Evolutionary conservation across 2,113 vertebrate genomes (phyloP).

Genomic region (Pao palembangensis): DNA sequence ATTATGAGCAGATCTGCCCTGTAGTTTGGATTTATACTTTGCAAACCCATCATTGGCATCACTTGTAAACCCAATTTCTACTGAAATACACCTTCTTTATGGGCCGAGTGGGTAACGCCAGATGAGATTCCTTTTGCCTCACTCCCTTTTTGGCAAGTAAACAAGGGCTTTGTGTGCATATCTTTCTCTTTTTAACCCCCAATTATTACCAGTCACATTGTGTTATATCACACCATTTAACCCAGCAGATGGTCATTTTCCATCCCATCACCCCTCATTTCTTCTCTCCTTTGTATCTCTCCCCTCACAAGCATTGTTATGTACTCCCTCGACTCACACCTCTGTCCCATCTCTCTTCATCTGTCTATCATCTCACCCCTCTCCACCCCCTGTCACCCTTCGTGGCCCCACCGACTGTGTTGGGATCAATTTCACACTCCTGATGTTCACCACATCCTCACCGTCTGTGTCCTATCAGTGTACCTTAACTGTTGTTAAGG

Average conservation of each 20-base stretch:
- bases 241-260: conserved; percentile 68
- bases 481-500: conserved; percentile 35
- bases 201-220: conserved; percentile 51
- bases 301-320: conserved; percentile 52
- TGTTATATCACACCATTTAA: conserved; percentile 56
- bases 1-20: conserved; percentile 26
- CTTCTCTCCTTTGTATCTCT: conserved; percentile 33
- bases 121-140: conserved; percentile 34
- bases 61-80: conserved; percentile 58
- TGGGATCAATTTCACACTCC: conserved; percentile 62
- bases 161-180: conserved; percentile 14
- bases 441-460: conserved; percentile 45
- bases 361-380: conserved; percentile 23
- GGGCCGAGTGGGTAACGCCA: conserved; percentile 18
- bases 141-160: conserved; percentile 30
- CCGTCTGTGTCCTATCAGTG: conserved; percentile 37
- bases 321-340: conserved; percentile 63
- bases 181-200: conserved; percentile 27
- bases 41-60: conserved; percentile 49
- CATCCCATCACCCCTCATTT: conserved; percentile 59
- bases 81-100: conserved; percentile 22
- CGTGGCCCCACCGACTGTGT: conserved; percentile 24
- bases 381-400: conserved; percentile 15
- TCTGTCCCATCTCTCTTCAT: conserved; percentile 44
- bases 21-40: conserved; percentile 43